Percentiles rank a stretch among this genome's conserved stretches.
Conservation (phyloP, 2,113 vertebrate species). For the Rhabdomys dilectus region DNA sequence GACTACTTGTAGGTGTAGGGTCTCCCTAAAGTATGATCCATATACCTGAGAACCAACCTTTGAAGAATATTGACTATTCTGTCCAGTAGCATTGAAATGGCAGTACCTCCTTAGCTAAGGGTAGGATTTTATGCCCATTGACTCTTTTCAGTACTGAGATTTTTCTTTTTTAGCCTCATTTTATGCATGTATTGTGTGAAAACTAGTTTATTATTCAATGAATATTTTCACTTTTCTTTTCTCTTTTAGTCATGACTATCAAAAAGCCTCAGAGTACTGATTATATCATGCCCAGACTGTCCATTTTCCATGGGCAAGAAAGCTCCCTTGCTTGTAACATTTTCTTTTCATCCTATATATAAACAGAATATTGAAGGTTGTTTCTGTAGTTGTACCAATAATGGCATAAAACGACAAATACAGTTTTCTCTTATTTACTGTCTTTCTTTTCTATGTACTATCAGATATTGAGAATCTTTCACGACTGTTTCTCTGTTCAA, state of each 20-base stretch:
- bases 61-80: background rate
- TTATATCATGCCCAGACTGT: background rate
- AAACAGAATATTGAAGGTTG: conserved; percentile 24
- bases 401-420: background rate
- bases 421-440: background rate
- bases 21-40: background rate
- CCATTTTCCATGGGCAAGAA: conserved; percentile 16
- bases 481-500: conserved; percentile 6
- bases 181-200: background rate
- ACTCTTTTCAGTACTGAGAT: background rate
- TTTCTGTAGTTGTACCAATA: conserved; percentile 29
- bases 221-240: conserved; percentile 21
- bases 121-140: background rate
- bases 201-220: background rate
- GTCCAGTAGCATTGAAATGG: background rate
- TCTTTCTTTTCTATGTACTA: background rate
- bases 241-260: background rate
- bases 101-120: background rate
- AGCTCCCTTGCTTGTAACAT: background rate
- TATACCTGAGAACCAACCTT: background rate
- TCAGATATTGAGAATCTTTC: background rate
- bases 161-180: background rate
- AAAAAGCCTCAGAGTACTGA: background rate
- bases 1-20: background rate
- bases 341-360: conserved; percentile 5